A percentile compares a stretch with the other conserved stretches of the same genome.
These are phyloP conservation scores for Rhopilema esculentum DNA, from an alignment of 30 jellyfish, hydroid and myxozoan genomes.

Conservation along the genomic window DNA sequence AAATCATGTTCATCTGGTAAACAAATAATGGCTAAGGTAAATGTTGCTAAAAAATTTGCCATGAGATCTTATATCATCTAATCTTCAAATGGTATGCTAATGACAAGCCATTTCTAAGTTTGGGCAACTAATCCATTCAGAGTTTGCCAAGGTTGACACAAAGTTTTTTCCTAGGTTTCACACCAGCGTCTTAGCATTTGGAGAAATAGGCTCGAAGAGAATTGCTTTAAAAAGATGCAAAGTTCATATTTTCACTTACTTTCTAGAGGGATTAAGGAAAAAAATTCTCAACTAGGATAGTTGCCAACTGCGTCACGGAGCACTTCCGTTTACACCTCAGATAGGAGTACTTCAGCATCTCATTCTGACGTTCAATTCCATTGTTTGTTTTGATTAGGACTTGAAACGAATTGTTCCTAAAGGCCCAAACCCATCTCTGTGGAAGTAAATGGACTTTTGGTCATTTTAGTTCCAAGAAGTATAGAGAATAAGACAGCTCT, in stretches of 20 bases:
- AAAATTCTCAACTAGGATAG: slow-evolving; percentile 11
- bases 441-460: not conserved
- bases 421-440: slow-evolving; percentile 60
- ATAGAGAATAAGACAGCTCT: not conserved
- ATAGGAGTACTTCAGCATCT: slow-evolving; percentile 27
- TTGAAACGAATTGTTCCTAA: slow-evolving; percentile 32
- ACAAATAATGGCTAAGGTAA: not conserved
- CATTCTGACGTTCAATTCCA: slow-evolving; percentile 50
- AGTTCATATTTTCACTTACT: not conserved
- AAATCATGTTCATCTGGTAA: not conserved
- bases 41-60: not conserved
- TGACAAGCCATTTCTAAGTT: not conserved
- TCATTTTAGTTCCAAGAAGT: not conserved
- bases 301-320: slow-evolving; percentile 25
- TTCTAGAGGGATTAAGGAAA: not conserved
- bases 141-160: not conserved
- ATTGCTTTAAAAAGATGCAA: not conserved
- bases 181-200: not conserved
- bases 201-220: not conserved
- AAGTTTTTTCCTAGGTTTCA: not conserved
- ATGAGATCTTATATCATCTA: not conserved
- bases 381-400: slow-evolving; percentile 37
- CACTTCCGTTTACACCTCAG: slow-evolving; percentile 43
- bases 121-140: not conserved
- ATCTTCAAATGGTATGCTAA: not conserved